Conservation (phyloP, 2,797 vertebrate species). For the Gobionotothen gibberifrons region DNA sequence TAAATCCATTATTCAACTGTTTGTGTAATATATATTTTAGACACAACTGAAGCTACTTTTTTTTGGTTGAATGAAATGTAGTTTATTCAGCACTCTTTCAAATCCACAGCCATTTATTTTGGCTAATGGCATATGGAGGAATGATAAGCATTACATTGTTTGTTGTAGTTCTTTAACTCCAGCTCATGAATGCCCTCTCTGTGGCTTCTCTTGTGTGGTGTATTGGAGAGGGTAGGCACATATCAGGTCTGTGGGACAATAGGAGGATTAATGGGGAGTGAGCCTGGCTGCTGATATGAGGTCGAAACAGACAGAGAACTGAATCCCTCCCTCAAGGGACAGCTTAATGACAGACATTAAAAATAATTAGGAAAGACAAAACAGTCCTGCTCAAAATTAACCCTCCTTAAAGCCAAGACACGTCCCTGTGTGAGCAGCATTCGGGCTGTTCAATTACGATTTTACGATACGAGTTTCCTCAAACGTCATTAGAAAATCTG, state of each 20-base stretch:
- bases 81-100: neutral
- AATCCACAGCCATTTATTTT: conserved; percentile 15
- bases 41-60: neutral
- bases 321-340: conserved; percentile 58
- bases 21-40: neutral
- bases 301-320: conserved; percentile 69
- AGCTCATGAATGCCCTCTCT: conserved; percentile 66
- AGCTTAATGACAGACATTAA: conserved; percentile 79
- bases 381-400: conserved; percentile 73
- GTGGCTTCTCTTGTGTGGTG: conserved; percentile 46
- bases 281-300: conserved; percentile 73
- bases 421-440: conserved; percentile 46
- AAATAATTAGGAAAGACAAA: conserved; percentile 82
- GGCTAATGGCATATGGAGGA: conserved; percentile 23
- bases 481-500: conserved; percentile 24
- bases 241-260: conserved; percentile 66
- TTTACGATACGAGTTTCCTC: conserved; percentile 20
- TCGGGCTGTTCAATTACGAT: conserved; percentile 57
- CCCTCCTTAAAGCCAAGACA: conserved; percentile 54
- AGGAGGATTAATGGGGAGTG: conserved; percentile 75
- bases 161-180: conserved; percentile 30
- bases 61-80: neutral
- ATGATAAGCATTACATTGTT: conserved; percentile 18
- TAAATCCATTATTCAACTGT: neutral
- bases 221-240: conserved; percentile 65